Conservation (phyloP, 2,113 vertebrate species). For the Coptodon bakossiorum region DNA sequence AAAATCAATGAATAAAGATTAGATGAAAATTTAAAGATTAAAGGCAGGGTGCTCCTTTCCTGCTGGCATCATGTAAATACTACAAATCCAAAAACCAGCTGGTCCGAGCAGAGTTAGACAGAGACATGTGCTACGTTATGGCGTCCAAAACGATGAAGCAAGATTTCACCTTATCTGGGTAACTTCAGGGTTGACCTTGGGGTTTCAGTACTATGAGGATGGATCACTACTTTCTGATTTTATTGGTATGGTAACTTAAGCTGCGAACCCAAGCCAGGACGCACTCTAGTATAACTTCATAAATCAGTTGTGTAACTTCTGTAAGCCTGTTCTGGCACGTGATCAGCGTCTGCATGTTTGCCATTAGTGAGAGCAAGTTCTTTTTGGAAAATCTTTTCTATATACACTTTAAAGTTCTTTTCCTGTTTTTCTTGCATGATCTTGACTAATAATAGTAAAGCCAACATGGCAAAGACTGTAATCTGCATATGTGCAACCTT, state of each 20-base stretch:
- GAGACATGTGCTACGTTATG: not conserved
- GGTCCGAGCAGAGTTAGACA: not conserved
- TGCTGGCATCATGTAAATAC: not conserved
- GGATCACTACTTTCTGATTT: not conserved
- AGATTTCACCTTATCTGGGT: not conserved
- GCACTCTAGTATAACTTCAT: constrained; percentile 38
- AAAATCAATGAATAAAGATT: fast-evolving
- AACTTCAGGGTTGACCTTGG: fast-evolving
- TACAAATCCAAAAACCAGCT: not conserved
- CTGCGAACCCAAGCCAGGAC: not conserved
- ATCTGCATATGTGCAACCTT: not conserved
- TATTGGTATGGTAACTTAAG: not conserved
- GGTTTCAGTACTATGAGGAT: not conserved
- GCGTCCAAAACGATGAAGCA: not conserved
- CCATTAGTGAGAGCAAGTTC: not conserved
- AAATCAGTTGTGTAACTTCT: constrained; percentile 61
- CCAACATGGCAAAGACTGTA: not conserved
- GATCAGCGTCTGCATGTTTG: not conserved
- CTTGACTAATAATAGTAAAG: not conserved
- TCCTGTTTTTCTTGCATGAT: not conserved
- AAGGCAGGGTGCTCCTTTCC: fast-evolving
- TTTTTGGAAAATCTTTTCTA: not conserved
- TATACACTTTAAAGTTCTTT: not conserved
- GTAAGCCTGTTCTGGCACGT: not conserved
- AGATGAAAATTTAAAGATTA: fast-evolving